Base-by-base conservation (phyloP, 2,113 vertebrate species). In the Myxocyprinus asiaticus region DNA sequence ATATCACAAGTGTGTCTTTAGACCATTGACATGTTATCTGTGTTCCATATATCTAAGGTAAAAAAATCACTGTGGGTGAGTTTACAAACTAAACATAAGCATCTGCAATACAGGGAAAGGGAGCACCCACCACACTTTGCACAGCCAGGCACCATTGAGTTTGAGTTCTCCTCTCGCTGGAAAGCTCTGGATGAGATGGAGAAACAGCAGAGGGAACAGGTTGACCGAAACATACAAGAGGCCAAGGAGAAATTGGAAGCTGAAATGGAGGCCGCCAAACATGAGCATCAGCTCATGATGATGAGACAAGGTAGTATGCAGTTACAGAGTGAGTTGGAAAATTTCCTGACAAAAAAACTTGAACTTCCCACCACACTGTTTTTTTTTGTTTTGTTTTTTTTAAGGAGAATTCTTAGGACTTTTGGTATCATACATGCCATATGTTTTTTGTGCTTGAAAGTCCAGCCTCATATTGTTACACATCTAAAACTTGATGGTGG, bases 101-200 rank as follows among this genome's bases (percentile, higher is more conserved):
- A 43, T 67, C 22, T 15, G 4, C 33, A n/a, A 84, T 81, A 76
- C 88, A 99, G 96, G 90, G 96, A 99, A 89, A 92, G 97, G 85
- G 95, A 96, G 84, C 94, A 96, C 81, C 92, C 88, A 2, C 96
- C 98, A 33, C 95, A 93, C 62, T 99, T 98, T 88, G 97, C 97
- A 84, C 95, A 98, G 62, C 98, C 98, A 9, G 98, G 98, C 10
- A 99, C 97, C 0, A 98, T 99, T 92, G 98, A 99, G 87, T 99
- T 99, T 92, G 98, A 99, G 82, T 99, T 96, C 85, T 95, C 97
- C 9, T 98, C 96, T 67, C 95, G 98, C 76, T 99, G 98, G 97
- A 98, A 97, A 87, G 98, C 97, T 76, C 95, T 99, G 50, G 95
- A 97, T 66, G 97, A 98, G 88, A 96, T 98, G 95, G 96, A 98